Evolutionary conservation across 2,113 vertebrate species (phyloP), one percentile per base, ranked within the genome.

Genomic region (Sylvia atricapilla): DNA sequence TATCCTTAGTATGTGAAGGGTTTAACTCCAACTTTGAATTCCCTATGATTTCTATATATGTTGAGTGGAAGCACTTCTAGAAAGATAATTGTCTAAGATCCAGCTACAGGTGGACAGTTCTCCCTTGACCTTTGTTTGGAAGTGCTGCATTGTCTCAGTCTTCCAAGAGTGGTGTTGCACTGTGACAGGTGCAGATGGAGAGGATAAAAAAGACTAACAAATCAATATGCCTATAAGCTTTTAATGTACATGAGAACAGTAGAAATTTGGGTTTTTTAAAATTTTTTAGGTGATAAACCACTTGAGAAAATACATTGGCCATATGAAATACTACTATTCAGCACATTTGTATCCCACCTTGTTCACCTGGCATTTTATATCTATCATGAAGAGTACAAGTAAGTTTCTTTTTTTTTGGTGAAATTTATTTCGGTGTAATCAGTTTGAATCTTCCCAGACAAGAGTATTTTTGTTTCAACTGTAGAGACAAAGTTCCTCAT

Each of bases 311-410:
- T 98, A 60, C 98, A 98, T 74, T 98, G 96, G 64, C 99, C 98
- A 1, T 98, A 98, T 55, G 96, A 96, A 13, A 78, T 96, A 14
- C 92, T 99, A 43, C 96, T 98, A 33, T 96, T 99, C 39, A 93
- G 96, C n/a, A 98, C 95, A 6, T 98, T 99, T 96, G 91, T 99
- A 80, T 98, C 97, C 39, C 96, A 96, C 60, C 97, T 99, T 6
- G 94, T 99, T 78, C 96, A 88, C 20, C 73, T 99, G 86, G 98
- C 99, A 46, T 98, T 98, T 96, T 97, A 97, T 95, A 98, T 99
- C 69, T 98, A 98, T 93, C 97, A 96, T 68, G 90, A 98, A 82
- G 94, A 98, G 17, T 95, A 81, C 82, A 86, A 80, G 99, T 99
- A 97, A 98, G 99, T 97, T 85, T 10, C 20, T 52, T 68, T 23